These are phyloP conservation scores for Paelopatides confundens DNA, from an alignment of 53 echinoderm and acorn worm species.

Conservation along the genomic window DNA sequence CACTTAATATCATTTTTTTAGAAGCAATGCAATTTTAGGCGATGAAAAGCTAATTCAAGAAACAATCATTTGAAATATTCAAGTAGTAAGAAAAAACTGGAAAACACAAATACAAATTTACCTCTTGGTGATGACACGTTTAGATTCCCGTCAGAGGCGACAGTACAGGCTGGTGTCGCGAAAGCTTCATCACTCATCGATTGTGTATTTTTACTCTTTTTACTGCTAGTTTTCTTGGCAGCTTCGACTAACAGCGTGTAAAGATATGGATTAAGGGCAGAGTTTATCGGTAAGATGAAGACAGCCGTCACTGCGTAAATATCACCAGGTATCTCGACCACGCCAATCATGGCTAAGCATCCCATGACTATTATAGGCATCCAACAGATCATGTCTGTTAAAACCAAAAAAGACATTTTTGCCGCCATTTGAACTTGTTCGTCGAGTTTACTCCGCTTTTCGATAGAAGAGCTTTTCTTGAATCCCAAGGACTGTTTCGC, in stretches of 20 bases:
- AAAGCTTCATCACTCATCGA: too few species aligned
- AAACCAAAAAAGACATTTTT: slow-evolving; percentile 63
- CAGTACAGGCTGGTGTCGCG: too few species aligned
- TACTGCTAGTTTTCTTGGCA: too few species aligned
- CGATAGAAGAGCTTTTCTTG: background rate
- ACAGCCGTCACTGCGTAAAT: slow-evolving; percentile 70
- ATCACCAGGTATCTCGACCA: slow-evolving; percentile 50
- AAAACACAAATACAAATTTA: too few species aligned
- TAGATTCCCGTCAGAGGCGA: too few species aligned
- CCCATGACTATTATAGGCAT: slow-evolving; percentile 72
- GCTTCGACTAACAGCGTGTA: slow-evolving; percentile 52
- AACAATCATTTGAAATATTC: too few species aligned
- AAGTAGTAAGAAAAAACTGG: too few species aligned
- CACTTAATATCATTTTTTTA: too few species aligned
- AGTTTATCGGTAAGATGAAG: slow-evolving; percentile 67
- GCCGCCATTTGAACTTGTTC: slow-evolving; percentile 60
- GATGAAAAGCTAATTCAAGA: too few species aligned
- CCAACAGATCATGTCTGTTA: slow-evolving; percentile 72
- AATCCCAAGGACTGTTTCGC: slow-evolving; percentile 50
- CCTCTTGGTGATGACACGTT: too few species aligned
- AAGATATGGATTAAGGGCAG: slow-evolving; percentile 67
- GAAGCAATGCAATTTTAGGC: too few species aligned
- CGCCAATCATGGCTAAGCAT: slow-evolving; percentile 26
- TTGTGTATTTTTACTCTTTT: too few species aligned
- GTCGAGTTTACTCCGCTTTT: background rate